Base-by-base conservation (phyloP, 2,888 invertebrate genomes). In the Acrobasis suavella region DNA sequence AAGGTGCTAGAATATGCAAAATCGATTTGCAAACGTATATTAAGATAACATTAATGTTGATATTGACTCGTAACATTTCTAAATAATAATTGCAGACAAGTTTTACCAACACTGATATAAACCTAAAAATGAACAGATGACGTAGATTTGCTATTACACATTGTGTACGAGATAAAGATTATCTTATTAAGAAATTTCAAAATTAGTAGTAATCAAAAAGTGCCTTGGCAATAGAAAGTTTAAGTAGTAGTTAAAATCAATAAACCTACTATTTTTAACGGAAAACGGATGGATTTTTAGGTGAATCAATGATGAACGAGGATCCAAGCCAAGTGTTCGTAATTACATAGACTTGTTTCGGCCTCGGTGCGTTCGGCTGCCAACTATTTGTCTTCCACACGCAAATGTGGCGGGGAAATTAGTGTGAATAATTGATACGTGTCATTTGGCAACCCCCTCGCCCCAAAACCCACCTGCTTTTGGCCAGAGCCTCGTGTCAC, bases 351-450 rank as follows among this genome's bases (percentile, higher is more conserved):
- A 85, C 83, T 81, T 81, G 81, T 82, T 83, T 83, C 81, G 82
- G 79, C 78, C 79, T 78, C 80, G 77, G 75, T 82, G 80, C 77
- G 82, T 83, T 81, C 78, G 80, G 81, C 80, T 78, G 78, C 73
- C 74, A 80, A 79, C 87, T 90, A 89, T 90, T 90, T 90, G 89
- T 89, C 89, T 90, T 90, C 83, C 78, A 91, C 91, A 91, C 91
- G 91, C 91, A 91, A 91, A 91, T 91, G 92, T 86, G 82, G 80
- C 76, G 81, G 87, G 87, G 85, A 86, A 81, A 87, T 87, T 89
- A 83, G 84, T 87, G 82, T 92, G 89, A 92, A 92, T 91, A 91
- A 91, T 92, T 91, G 89, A 92, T 92, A 86, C 81, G 80, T 90
- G 91, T 92, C 91, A 89, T 92, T 92, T 91, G 91, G 91, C 91